phyloP scores from a whole-genome alignment of 2,797 vertebrate species.

The Pangasius mekongensis region DNA sequence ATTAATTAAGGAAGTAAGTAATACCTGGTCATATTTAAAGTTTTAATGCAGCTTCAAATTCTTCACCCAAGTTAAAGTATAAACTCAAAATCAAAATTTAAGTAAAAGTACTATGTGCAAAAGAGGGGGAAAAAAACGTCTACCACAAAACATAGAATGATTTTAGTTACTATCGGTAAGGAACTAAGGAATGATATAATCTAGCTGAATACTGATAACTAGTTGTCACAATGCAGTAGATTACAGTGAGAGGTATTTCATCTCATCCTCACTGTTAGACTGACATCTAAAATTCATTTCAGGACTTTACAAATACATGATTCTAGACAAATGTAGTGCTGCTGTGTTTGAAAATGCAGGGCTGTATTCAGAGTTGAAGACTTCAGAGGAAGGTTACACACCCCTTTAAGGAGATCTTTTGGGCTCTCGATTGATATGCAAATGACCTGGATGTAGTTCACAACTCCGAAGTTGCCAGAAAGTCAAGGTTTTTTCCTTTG shows the following conservation, averaged over 20 bases:
- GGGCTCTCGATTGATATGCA: neutral
- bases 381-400: neutral
- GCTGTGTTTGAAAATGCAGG: neutral
- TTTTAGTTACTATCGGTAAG: neutral
- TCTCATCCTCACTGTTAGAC: neutral
- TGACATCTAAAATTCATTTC: neutral
- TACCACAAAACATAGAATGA: neutral
- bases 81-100: neutral
- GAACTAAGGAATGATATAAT: neutral
- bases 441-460: neutral
- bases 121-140: too few species aligned
- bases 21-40: neutral
- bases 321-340: neutral
- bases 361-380: too few species aligned
- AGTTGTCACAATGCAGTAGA: neutral
- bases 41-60: too few species aligned
- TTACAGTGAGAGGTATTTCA: neutral
- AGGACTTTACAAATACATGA: neutral
- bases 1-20: neutral
- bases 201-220: neutral
- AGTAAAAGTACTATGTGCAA: neutral
- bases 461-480: neutral
- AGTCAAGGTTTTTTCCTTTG: neutral
- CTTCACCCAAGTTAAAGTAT: neutral
- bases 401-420: neutral